Conservation (phyloP, 2,888 invertebrate genomes). For the Cordilura impudica region DNA sequence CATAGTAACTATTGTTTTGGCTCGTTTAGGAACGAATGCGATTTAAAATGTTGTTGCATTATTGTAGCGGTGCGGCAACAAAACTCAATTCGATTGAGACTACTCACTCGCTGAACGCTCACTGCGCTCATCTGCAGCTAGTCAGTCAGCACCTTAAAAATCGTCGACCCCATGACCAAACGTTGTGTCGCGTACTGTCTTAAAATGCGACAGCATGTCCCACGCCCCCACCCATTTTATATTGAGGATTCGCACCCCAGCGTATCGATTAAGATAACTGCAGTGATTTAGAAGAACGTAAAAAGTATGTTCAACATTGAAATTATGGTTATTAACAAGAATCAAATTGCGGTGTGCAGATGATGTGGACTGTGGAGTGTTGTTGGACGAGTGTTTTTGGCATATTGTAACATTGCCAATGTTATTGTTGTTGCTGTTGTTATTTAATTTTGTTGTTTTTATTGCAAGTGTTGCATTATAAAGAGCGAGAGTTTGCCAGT, state of each 20-base stretch:
- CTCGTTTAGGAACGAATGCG: constrained; percentile 47
- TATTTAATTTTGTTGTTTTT: background rate
- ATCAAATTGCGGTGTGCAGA: constrained; percentile 59
- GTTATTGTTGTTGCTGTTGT: constrained; percentile 16
- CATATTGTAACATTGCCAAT: background rate
- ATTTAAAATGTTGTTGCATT: background rate
- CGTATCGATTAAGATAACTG: constrained; percentile 63
- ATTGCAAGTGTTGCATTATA: background rate
- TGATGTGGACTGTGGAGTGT: constrained; percentile 19
- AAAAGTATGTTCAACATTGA: constrained; percentile 54
- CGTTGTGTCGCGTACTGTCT: constrained; percentile 58
- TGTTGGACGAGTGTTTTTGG: constrained; percentile 8
- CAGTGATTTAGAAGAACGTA: constrained; percentile 58
- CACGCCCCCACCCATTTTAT: constrained; percentile 62
- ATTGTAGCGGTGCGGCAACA: too few relatives aligned
- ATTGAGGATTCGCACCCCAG: constrained; percentile 60
- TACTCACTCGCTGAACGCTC: constrained; percentile 17
- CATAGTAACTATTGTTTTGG: constrained; percentile 69
- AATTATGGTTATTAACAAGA: constrained; percentile 63
- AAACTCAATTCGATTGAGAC: constrained; percentile 29
- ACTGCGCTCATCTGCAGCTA: constrained; percentile 46
- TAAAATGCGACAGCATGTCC: constrained; percentile 61
- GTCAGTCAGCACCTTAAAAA: constrained; percentile 60
- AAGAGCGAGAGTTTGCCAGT: constrained; percentile 50
- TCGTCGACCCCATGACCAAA: constrained; percentile 61